phyloP scores from a whole-genome alignment of 2,113 vertebrate species.

The Pseudonaja textilis region DNA sequence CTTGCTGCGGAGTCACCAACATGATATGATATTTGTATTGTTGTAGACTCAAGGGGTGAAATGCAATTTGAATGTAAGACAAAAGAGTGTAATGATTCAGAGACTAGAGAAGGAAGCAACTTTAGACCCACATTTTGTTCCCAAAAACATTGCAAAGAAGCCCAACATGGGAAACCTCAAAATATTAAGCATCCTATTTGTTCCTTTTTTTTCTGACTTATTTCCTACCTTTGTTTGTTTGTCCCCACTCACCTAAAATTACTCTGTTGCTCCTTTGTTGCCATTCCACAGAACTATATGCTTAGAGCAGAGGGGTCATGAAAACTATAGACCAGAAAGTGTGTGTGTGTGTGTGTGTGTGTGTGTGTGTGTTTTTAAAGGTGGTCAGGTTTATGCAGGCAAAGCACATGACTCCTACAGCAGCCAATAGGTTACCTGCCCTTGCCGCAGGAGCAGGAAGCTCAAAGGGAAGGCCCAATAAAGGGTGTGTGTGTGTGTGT shows the following conservation, averaged over 20 bases:
- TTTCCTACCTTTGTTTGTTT: neutral
- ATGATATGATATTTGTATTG: neutral
- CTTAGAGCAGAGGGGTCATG: neutral
- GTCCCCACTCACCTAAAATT: neutral
- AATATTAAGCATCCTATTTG: neutral
- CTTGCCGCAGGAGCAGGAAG: too few relatives aligned
- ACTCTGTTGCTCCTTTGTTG: neutral
- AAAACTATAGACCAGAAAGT: neutral
- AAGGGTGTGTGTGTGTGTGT: too few relatives aligned
- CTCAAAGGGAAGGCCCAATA: too few relatives aligned
- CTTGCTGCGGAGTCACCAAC: neutral
- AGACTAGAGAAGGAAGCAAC: neutral
- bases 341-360: too few relatives aligned
- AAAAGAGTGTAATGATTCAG: neutral
- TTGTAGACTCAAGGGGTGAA: neutral
- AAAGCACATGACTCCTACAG: neutral
- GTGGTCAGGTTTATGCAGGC: neutral
- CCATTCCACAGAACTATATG: neutral
- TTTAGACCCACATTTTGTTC: neutral
- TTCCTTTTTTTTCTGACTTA: fast-evolving
- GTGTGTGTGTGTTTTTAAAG: too few relatives aligned
- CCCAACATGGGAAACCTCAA: neutral
- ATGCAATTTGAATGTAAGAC: neutral
- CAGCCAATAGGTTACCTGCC: too few relatives aligned
- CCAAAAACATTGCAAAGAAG: neutral